phyloP scores from a whole-genome alignment of 2,797 vertebrate genomes.

The Peromyscus aztecus region DNA sequence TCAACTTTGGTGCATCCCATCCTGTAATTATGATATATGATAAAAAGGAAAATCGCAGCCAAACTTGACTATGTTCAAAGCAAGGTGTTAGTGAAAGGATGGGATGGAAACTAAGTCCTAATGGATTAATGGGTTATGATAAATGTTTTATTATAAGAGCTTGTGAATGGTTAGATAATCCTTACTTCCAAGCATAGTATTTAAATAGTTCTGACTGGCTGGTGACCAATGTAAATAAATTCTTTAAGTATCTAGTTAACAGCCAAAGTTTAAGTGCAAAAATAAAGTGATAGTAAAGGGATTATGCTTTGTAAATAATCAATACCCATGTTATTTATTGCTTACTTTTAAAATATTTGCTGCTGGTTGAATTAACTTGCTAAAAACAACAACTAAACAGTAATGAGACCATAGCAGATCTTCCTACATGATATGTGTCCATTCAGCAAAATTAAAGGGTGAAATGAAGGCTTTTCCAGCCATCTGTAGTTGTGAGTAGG shows the following conservation, averaged over 20 bases:
- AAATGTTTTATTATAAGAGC: conserved; percentile 89
- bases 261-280: conserved; percentile 82
- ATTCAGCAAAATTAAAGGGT: conserved; percentile 49
- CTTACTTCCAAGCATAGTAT: conserved; percentile 88
- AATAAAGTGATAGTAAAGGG: conserved; percentile 60
- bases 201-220: conserved; percentile 89
- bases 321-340: conserved; percentile 73
- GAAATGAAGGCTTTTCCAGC: background rate
- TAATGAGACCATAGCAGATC: background rate
- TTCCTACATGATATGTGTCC: conserved; percentile 53
- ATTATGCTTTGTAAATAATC: conserved; percentile 80
- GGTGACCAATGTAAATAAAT: conserved; percentile 89
- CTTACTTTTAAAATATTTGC: conserved; percentile 78
- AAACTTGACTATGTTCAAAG: conserved; percentile 88
- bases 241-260: conserved; percentile 84
- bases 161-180: conserved; percentile 91
- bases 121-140: conserved; percentile 89
- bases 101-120: conserved; percentile 88
- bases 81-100: conserved; percentile 90
- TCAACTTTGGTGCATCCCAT: conserved; percentile 86
- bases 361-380: background rate
- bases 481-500: conserved; percentile 53
- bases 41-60: conserved; percentile 88
- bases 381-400: conserved; percentile 36
- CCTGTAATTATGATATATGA: conserved; percentile 89